Base-by-base conservation (phyloP, 2,888 invertebrate species). In the Cerastis rubricosa region DNA sequence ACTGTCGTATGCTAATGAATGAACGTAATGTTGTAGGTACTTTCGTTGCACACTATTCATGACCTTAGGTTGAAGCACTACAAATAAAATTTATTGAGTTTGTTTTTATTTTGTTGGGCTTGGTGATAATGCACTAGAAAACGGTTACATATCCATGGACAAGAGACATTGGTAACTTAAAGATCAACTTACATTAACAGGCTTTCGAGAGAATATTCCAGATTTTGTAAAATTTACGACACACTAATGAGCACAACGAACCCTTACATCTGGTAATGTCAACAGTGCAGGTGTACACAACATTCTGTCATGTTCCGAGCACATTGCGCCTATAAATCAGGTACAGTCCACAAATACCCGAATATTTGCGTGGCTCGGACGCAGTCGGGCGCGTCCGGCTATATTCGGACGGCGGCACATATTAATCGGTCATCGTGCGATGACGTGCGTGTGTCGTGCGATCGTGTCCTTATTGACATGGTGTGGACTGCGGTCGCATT, bases 321-420 rank as follows among this genome's bases (percentile, higher is more conserved):
- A 79, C 59, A 51, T 64, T 68, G 64, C 54, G 68, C 59, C 45
- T 65, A 43, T 81, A 74, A 85, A 81, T 81, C 75, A 69, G 47
- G 61, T 59, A 65, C 59, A 65, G 14, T 74, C 85, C 85, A 65
- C 43, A 81, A 81, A 81, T 85, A 85, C 54, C 12, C 54, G 54
- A 17, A 19, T 67, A 19, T 67, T 54, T 25, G 47, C 65, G 51
- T 47, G 65, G 74, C 25, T 73, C 74, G 47, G 29, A 17, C 35
- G 43, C 35, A 67, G 45, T 80, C 74, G 75, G 85, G 25, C 47
- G n/a, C 64, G 29, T 68, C 80, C 73, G 80, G 68, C 68, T 81
- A 74, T 81, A 66, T 68, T 81, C 65, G 51, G 85, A 45, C 47
- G 47, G 61, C 80, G 43, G 64, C n/a, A 64, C 43, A 54, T 25